Percentiles rank a stretch among this genome's conserved stretches.
These are phyloP conservation scores for Taphrorychus bicolor DNA, from an alignment of 2,888 invertebrate genomes.

Conservation along the genomic window DNA sequence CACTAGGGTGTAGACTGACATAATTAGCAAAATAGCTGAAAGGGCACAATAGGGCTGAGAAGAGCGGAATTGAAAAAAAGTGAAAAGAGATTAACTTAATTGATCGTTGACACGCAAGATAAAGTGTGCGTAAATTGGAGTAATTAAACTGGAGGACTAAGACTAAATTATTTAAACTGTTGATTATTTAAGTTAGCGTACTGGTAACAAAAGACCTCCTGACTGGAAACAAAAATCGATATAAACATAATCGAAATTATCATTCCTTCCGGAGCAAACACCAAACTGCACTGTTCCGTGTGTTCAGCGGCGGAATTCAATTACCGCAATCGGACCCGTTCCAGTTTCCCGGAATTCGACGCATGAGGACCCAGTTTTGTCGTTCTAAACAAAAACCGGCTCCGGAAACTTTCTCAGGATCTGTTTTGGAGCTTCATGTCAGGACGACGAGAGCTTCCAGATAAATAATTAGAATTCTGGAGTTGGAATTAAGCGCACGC, in stretches of 20 bases:
- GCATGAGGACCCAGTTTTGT: background rate
- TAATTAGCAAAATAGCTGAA: background rate
- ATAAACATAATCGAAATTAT: too few relatives aligned
- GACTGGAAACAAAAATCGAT: too few relatives aligned
- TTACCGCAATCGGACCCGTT: background rate
- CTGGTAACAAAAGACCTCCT: too few relatives aligned
- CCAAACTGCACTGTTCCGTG: background rate
- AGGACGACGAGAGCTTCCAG: background rate
- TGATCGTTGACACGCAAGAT: background rate
- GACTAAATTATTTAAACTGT: too few relatives aligned
- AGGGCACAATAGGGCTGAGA: background rate
- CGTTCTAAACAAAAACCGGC: conserved; percentile 1
- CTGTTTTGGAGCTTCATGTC: conserved; percentile 8
- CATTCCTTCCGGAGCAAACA: too few relatives aligned
- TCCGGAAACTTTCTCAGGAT: background rate
- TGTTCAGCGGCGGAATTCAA: background rate
- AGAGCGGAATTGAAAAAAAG: background rate
- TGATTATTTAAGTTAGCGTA: too few relatives aligned
- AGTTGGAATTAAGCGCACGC: background rate
- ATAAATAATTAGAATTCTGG: conserved; percentile 1
- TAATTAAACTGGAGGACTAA: too few relatives aligned
- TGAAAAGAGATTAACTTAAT: background rate
- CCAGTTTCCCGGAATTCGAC: background rate
- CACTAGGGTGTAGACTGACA: background rate
- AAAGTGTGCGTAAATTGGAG: background rate